These are phyloP conservation scores for Pantala flavescens DNA, from an alignment of 1,140 invertebrate genomes.

Conservation along the genomic window DNA sequence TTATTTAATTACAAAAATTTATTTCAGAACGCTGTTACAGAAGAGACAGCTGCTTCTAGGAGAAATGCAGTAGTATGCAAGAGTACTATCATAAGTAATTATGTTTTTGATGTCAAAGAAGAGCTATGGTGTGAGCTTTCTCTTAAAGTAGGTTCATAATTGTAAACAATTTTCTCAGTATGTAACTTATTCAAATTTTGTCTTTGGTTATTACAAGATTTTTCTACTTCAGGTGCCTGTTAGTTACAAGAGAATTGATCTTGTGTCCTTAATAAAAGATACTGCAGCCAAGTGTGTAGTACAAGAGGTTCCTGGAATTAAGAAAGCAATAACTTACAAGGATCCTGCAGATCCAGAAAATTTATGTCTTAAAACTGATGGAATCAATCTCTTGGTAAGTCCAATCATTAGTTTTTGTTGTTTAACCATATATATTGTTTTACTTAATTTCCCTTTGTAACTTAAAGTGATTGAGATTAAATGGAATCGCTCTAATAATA, in stretches of 20 bases:
- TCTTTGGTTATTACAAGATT: not conserved
- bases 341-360: constrained; percentile 35
- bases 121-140: constrained; percentile 65
- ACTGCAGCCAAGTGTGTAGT: constrained; percentile 65
- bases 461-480: no score
- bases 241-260: constrained; percentile 55
- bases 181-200: not conserved
- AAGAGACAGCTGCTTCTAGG: not conserved
- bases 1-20: no score
- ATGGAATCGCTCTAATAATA: no score
- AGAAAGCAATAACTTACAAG: constrained; percentile 66
- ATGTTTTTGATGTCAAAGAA: constrained; percentile 61
- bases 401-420: not conserved
- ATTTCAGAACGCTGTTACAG: constrained; percentile 37
- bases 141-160: constrained; percentile 42
- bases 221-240: constrained; percentile 44
- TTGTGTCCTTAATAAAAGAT: constrained; percentile 64
- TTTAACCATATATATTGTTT: constrained; percentile 13
- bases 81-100: constrained; percentile 31
- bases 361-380: constrained; percentile 79
- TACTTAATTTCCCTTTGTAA: no score
- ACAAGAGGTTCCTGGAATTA: constrained; percentile 69
- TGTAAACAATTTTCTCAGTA: not conserved
- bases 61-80: constrained; percentile 18
- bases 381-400: constrained; percentile 75